Evolutionary conservation across 2,113 vertebrate genomes (phyloP).

Genomic region (Corydoras maculifer): DNA sequence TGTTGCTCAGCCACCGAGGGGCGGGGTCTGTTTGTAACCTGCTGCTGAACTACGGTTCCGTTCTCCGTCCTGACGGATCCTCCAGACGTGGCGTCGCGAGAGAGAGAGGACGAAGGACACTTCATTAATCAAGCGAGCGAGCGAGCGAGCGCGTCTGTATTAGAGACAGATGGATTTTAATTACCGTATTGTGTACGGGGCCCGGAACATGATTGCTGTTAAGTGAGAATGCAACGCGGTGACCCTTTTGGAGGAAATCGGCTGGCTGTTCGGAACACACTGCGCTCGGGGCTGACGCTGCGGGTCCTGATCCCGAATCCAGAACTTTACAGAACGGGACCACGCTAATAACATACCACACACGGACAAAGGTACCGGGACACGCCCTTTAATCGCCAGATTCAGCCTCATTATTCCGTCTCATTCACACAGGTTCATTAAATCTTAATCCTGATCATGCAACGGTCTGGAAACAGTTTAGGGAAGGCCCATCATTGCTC

Average conservation of each 20-base stretch:
- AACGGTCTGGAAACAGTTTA: no score
- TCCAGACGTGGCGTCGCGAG: no score
- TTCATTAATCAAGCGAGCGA: constrained; percentile 36
- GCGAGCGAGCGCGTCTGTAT: constrained; percentile 22
- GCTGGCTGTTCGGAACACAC: constrained; percentile 12
- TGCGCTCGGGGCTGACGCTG: no score
- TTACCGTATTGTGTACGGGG: constrained; percentile 33
- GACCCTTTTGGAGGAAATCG: constrained; percentile 15
- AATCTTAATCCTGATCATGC: no score
- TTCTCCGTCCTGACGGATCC: neutral
- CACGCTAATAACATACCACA: no score
- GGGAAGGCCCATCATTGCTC: no score
- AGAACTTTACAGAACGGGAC: no score
- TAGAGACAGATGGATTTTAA: constrained; percentile 39
- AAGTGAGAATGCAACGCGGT: constrained; percentile 32
- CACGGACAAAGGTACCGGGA: no score
- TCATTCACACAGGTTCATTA: no score
- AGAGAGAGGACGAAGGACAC: constrained; percentile 14
- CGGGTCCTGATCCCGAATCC: no score
- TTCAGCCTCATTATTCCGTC: no score
- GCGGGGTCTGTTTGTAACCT: constrained; percentile 15
- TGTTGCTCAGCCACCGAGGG: constrained; percentile 34
- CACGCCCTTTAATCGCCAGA: no score
- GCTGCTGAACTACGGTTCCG: constrained; percentile 23
- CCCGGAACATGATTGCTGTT: constrained; percentile 39